Conservation (phyloP, 1,140 invertebrate species). For the Agrypnia vestita region DNA sequence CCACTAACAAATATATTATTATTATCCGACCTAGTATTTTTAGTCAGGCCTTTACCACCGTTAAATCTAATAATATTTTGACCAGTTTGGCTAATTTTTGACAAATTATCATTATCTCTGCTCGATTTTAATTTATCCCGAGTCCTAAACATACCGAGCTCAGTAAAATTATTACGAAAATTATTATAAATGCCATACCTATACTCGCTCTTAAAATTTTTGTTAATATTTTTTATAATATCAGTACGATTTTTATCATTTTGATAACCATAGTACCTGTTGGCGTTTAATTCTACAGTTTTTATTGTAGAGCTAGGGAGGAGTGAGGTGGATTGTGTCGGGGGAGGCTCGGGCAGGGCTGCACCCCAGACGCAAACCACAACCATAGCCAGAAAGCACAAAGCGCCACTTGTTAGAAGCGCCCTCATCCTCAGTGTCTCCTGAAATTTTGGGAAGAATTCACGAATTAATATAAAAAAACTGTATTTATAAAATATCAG, state of each 20-base stretch:
- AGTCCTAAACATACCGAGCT: not conserved
- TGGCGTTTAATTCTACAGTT: slow-evolving; percentile 6
- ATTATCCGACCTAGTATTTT: too few relatives aligned
- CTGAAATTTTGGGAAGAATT: slow-evolving; percentile 37
- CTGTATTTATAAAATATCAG: not conserved
- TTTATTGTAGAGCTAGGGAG: slow-evolving; percentile 2
- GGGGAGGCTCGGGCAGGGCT: not conserved
- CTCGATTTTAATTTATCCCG: not conserved
- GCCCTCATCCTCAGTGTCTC: slow-evolving; percentile 32
- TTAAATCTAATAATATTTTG: too few relatives aligned
- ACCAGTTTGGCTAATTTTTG: too few relatives aligned
- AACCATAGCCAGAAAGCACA: slow-evolving; percentile 24
- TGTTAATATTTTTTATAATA: not conserved
- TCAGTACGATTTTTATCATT: slow-evolving; percentile 18
- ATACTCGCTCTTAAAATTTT: not conserved
- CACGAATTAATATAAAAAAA: not conserved
- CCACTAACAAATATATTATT: too few relatives aligned
- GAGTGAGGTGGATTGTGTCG: not conserved
- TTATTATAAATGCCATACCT: not conserved
- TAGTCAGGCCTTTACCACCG: too few relatives aligned
- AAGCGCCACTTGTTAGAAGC: slow-evolving; percentile 33
- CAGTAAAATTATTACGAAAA: not conserved
- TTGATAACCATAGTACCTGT: slow-evolving; percentile 43
- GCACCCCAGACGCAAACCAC: slow-evolving; percentile 1
- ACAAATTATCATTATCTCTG: not conserved